Evolutionary conservation across 2,888 invertebrate species (phyloP).

Genomic region (Eristalis tenax): DNA sequence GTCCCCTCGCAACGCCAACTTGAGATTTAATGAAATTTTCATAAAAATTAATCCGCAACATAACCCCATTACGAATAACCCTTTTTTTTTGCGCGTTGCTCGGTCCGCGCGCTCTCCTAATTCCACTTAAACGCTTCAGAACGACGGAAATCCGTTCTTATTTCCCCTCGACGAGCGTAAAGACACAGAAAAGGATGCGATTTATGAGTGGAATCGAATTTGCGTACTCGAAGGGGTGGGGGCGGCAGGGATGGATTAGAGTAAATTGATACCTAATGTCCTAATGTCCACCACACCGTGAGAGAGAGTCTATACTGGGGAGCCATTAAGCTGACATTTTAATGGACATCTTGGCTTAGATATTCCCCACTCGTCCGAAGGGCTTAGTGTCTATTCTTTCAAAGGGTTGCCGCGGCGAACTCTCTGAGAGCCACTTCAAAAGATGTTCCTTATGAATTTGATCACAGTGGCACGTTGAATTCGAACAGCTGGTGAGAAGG

Average conservation of each 20-base stretch:
- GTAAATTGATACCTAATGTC: constrained; percentile 59
- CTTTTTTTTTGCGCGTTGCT: constrained; percentile 11
- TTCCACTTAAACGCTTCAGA: constrained; percentile 43
- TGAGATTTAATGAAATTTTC: constrained; percentile 53
- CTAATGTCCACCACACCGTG: constrained; percentile 33
- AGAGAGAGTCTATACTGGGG: not conserved
- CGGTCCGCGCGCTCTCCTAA: constrained; percentile 6
- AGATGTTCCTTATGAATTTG: constrained; percentile 42
- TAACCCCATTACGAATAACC: constrained; percentile 59
- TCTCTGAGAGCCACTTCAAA: constrained; percentile 40
- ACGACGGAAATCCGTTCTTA: constrained; percentile 9
- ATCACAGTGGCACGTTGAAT: not conserved
- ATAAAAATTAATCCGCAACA: constrained; percentile 63
- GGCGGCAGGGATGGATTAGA: constrained; percentile 42
- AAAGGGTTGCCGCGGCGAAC: constrained; percentile 36
- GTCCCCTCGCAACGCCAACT: constrained; percentile 8
- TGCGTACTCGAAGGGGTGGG: constrained; percentile 25
- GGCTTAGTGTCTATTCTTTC: constrained; percentile 17
- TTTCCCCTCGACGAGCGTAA: not conserved
- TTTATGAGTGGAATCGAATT: constrained; percentile 3
- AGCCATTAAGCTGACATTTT: constrained; percentile 49
- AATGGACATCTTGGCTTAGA: constrained; percentile 30
- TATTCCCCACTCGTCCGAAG: not conserved
- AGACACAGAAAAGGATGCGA: not conserved
- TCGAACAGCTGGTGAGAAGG: not conserved